These are phyloP conservation scores for Cossypha niveicapilla DNA, from an alignment of 2,797 vertebrate genomes.

Conservation along the genomic window DNA sequence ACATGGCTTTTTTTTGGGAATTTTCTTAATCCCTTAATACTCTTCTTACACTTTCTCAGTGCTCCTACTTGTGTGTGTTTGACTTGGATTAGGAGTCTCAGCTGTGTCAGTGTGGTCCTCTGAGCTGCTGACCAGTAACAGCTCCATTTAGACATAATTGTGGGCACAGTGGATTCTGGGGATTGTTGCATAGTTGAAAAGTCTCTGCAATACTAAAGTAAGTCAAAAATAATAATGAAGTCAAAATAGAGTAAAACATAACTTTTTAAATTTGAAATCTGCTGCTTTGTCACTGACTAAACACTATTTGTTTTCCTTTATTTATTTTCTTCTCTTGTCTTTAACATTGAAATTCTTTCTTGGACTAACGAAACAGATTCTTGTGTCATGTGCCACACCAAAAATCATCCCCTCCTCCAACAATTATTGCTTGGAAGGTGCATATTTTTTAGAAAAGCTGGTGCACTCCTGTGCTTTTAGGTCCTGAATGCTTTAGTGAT, in stretches of 20 bases:
- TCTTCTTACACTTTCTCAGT: not conserved
- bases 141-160: not conserved
- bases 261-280: not conserved
- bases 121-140: not conserved
- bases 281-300: not conserved
- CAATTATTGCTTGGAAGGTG: not conserved
- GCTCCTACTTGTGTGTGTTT: not conserved
- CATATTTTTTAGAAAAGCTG: not conserved
- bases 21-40: slow-evolving; percentile 12
- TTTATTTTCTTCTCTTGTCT: accelerated
- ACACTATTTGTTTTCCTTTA: not conserved
- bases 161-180: not conserved
- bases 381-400: not conserved
- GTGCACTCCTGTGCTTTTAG: not conserved
- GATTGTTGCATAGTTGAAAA: not conserved
- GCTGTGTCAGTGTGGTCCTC: not conserved
- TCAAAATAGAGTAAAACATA: not conserved
- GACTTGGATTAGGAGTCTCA: slow-evolving; percentile 4
- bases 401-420: not conserved
- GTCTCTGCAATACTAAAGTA: not conserved
- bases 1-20: not conserved
- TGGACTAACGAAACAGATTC: not conserved
- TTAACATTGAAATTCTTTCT: not conserved
- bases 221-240: not conserved
- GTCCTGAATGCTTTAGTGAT: not conserved